A percentile compares a stretch with the other conserved stretches of the same genome.
These are phyloP conservation scores for Apis mellifera DNA, from an alignment of 1,140 invertebrate genomes.

Conservation along the genomic window DNA sequence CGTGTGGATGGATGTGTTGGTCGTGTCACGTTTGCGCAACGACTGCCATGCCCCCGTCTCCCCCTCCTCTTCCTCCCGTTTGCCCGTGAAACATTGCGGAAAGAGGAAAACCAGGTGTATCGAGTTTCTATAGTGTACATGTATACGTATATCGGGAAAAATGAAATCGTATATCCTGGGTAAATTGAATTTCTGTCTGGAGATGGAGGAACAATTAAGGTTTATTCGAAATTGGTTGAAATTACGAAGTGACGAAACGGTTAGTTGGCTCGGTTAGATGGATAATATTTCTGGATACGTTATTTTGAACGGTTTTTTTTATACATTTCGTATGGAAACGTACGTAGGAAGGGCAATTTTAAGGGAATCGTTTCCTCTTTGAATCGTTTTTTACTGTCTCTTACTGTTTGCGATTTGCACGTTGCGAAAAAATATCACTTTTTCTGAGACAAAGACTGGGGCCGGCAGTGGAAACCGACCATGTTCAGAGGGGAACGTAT, in stretches of 20 bases:
- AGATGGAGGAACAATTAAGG: not conserved
- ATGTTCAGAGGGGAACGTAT: constrained; percentile 7
- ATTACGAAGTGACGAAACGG: not conserved
- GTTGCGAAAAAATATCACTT: not conserved
- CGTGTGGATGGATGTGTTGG: constrained; percentile 2
- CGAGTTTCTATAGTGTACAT: not conserved
- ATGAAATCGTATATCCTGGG: not conserved
- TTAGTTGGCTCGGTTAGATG: too few species aligned
- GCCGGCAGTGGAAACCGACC: not conserved
- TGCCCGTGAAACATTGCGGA: constrained; percentile 4
- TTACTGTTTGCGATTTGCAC: not conserved
- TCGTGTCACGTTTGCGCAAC: constrained; percentile 23
- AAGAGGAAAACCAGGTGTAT: not conserved
- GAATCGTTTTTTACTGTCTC: not conserved
- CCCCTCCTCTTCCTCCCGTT: not conserved
- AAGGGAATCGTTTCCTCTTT: not conserved
- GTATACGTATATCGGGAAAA: not conserved
- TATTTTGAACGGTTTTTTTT: too few species aligned
- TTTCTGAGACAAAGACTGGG: not conserved
- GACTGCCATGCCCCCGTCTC: not conserved
- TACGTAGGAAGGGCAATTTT: too few species aligned
- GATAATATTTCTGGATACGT: too few species aligned
- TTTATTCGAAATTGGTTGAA: not conserved
- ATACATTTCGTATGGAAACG: too few species aligned
- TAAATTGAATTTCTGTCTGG: not conserved